These are phyloP conservation scores for Takifugu flavidus DNA, from an alignment of 2,113 vertebrate species.

Conservation along the genomic window DNA sequence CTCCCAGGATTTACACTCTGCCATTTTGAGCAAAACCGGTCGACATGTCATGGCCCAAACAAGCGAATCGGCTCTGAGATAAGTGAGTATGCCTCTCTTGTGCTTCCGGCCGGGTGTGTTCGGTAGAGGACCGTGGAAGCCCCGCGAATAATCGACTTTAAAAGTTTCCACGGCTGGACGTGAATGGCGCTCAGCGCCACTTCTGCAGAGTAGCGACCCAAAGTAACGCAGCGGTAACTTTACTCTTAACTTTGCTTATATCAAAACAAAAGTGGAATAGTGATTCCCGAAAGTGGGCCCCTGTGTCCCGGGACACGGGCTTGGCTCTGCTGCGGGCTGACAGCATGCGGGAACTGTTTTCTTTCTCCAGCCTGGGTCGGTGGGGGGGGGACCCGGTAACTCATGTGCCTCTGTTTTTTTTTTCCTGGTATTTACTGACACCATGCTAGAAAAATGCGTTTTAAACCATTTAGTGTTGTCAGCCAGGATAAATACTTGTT, in stretches of 20 bases:
- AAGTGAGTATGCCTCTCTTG: constrained; percentile 28
- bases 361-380: constrained; percentile 5
- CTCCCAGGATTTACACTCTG: constrained; percentile 70
- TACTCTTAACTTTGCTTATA: constrained; percentile 4
- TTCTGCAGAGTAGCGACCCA: constrained; percentile 3
- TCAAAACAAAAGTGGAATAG: constrained; percentile 38
- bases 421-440: no score
- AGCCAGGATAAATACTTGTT: no score
- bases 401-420: constrained; percentile 4
- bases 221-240: constrained; percentile 43
- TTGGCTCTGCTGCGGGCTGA: constrained; percentile 44
- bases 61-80: background rate
- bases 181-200: constrained; percentile 1
- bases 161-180: background rate
- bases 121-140: constrained; percentile 4
- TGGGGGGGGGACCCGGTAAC: constrained; percentile 17
- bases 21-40: constrained; percentile 73
- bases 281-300: constrained; percentile 41
- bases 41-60: constrained; percentile 55
- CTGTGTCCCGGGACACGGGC: constrained; percentile 33
- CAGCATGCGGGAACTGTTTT: constrained; percentile 44
- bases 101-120: background rate
- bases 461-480: no score
- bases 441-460: no score
- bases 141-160: background rate